phyloP scores from a whole-genome alignment of 1,140 invertebrate species.

The Drosophila elegans region DNA sequence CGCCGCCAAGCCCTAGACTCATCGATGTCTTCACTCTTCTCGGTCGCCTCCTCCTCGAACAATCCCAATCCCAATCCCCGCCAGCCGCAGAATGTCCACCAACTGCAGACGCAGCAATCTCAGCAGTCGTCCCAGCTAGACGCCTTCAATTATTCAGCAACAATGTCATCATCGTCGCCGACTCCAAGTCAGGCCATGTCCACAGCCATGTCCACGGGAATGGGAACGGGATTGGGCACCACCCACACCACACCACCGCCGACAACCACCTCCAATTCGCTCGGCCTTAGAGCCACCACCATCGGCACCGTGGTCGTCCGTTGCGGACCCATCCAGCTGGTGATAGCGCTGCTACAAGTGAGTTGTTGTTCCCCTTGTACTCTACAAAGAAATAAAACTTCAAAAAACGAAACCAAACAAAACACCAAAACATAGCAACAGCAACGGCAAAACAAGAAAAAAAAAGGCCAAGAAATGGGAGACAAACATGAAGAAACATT shows the following conservation, averaged over 20 bases:
- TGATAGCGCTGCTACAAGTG: constrained; percentile 96
- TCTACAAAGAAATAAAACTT: background rate
- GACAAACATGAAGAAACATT: constrained; percentile 48
- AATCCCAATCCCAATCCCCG: constrained; percentile 31
- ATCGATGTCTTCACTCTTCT: constrained; percentile 84
- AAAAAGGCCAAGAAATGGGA: constrained; percentile 33
- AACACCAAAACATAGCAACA: background rate
- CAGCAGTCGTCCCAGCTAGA: constrained; percentile 64
- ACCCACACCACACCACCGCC: constrained; percentile 11
- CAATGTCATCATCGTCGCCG: constrained; percentile 83
- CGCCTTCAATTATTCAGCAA: constrained; percentile 82
- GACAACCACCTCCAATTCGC: constrained; percentile 23
- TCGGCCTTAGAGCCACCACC: constrained; percentile 88
- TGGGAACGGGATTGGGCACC: constrained; percentile 6
- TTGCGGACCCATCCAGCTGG: constrained; percentile 93
- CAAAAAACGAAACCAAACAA: constrained; percentile 17
- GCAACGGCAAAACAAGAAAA: background rate
- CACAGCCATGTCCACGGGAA: constrained; percentile 30
- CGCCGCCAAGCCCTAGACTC: constrained; percentile 81
- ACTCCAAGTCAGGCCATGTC: constrained; percentile 69
- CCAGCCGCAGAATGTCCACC: constrained; percentile 22
- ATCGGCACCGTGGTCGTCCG: constrained; percentile 96
- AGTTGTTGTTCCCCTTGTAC: constrained; percentile 85
- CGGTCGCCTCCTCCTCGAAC: constrained; percentile 73
- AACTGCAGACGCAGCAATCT: constrained; percentile 40